These are phyloP conservation scores for Cephalotes varians DNA, from an alignment of 2,888 invertebrate species.

Conservation along the genomic window DNA sequence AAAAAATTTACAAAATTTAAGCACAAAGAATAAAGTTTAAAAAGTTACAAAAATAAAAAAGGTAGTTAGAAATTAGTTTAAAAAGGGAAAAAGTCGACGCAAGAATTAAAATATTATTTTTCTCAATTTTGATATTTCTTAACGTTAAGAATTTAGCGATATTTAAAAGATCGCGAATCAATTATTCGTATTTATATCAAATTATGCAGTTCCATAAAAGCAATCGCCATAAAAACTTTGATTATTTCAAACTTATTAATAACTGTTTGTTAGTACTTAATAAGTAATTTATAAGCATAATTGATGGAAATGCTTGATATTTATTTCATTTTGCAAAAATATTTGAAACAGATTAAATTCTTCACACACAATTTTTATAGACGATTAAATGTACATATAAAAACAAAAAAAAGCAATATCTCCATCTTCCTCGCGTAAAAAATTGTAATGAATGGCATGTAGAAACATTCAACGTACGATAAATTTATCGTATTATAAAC, in stretches of 20 bases:
- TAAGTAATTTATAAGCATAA: conserved; percentile 15
- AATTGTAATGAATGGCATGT: not conserved
- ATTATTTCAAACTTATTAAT: conserved; percentile 26
- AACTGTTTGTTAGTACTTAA: conserved; percentile 3
- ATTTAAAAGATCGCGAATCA: conserved; percentile 2
- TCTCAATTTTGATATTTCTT: not conserved
- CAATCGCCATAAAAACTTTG: conserved; percentile 3
- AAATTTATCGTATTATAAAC: conserved; percentile 20
- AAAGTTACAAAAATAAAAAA: not conserved
- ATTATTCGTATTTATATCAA: not conserved
- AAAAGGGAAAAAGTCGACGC: not conserved
- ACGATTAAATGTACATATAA: not conserved
- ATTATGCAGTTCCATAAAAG: not conserved
- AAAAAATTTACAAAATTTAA: not conserved
- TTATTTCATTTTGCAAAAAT: conserved; percentile 7
- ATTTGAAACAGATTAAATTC: not conserved
- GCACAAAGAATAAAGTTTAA: conserved; percentile 25
- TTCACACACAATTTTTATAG: not conserved
- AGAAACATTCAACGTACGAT: not conserved
- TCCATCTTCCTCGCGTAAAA: not conserved
- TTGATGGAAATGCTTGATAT: conserved; percentile 13
- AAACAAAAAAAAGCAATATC: not conserved
- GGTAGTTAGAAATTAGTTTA: not conserved
- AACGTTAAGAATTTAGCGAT: not conserved
- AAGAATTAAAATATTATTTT: not conserved